Percentiles rank a stretch among this genome's conserved stretches.
Conservation (phyloP, 2,797 vertebrate genomes). For the Chelon auratus region DNA sequence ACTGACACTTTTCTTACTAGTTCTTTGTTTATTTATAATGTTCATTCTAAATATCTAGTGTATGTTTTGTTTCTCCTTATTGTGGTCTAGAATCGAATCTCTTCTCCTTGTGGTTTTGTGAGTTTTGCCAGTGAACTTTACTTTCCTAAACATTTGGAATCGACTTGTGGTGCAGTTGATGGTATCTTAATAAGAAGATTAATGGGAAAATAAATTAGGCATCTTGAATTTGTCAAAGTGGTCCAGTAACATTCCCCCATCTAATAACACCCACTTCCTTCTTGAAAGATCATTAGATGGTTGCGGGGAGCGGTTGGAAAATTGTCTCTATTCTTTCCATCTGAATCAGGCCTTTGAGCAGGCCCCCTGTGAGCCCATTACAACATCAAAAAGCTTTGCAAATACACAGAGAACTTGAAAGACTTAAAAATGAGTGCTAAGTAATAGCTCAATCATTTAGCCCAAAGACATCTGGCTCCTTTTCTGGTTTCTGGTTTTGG, state of each 20-base stretch:
- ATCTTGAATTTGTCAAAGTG: conserved; percentile 26
- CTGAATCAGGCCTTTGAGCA: conserved; percentile 4
- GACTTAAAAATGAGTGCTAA: conserved; percentile 10
- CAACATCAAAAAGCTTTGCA: conserved; percentile 26
- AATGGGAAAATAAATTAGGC: neutral
- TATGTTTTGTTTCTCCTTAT: no score
- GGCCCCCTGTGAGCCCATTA: conserved; percentile 1
- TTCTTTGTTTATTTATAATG: no score
- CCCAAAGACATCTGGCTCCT: conserved; percentile 16
- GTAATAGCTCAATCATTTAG: conserved; percentile 1
- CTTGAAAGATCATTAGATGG: conserved; percentile 17
- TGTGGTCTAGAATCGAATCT: no score
- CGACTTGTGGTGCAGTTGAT: neutral
- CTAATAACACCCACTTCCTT: conserved; percentile 2
- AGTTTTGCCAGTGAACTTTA: neutral
- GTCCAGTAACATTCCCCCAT: neutral
- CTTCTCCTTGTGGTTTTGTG: no score
- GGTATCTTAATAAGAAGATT: neutral
- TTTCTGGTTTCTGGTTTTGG: no score
- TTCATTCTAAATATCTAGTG: no score
- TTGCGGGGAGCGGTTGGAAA: conserved; percentile 37
- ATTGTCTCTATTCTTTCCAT: conserved; percentile 28
- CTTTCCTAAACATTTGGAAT: conserved; percentile 5
- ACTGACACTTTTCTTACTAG: no score
- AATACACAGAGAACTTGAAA: conserved; percentile 8